These are phyloP conservation scores for Danionella dracula DNA, from an alignment of 2,797 vertebrate genomes.

Conservation along the genomic window DNA sequence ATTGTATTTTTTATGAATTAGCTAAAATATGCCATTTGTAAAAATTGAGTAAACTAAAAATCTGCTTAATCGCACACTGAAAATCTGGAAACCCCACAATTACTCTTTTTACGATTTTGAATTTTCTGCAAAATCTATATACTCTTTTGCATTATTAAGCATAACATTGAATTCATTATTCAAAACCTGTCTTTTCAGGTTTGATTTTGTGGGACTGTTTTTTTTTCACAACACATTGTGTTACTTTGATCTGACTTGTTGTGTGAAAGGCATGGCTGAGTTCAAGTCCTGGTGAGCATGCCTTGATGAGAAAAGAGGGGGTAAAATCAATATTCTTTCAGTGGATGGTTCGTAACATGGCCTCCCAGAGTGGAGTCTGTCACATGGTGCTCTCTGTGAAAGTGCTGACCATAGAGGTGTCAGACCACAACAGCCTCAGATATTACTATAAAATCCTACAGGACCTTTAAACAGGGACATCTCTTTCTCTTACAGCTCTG, in stretches of 20 bases:
- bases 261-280: conserved; percentile 9
- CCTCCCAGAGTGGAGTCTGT: conserved; percentile 63
- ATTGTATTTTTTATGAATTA: too few relatives aligned
- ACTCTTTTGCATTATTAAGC: too few relatives aligned
- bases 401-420: conserved; percentile 66
- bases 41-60: too few relatives aligned
- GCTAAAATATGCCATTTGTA: too few relatives aligned
- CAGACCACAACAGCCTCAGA: conserved; percentile 46
- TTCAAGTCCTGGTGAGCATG: neutral
- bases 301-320: conserved; percentile 59
- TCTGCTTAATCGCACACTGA: too few relatives aligned
- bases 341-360: conserved; percentile 64
- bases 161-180: too few relatives aligned
- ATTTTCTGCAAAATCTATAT: too few relatives aligned
- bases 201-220: too few relatives aligned
- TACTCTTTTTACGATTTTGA: too few relatives aligned
- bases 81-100: too few relatives aligned
- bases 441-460: conserved; percentile 44
- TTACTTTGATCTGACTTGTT: neutral
- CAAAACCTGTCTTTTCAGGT: too few relatives aligned
- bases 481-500: neutral
- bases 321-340: conserved; percentile 67
- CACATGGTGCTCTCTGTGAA: conserved; percentile 56
- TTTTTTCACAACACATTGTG: neutral
- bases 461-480: conserved; percentile 54